phyloP scores from a whole-genome alignment of 2,113 vertebrate genomes.

The Xyrauchen texanus region DNA sequence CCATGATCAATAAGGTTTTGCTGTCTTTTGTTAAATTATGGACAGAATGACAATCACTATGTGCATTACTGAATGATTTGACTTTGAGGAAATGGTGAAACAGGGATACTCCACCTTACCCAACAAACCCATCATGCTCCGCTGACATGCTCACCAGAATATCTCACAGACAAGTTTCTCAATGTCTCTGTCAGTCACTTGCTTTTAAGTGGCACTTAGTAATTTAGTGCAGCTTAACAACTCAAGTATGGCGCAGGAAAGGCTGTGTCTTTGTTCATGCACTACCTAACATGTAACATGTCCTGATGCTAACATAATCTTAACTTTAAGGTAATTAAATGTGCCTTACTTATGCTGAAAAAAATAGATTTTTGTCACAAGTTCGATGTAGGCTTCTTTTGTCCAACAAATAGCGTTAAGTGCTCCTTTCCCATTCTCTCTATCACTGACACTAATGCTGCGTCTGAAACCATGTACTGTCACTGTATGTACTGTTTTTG shows the following conservation, averaged over 20 bases:
- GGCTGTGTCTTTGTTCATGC: neutral
- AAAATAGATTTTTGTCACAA: too few species aligned
- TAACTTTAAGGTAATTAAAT: too few species aligned
- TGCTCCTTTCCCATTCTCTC: too few species aligned
- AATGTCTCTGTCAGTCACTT: neutral
- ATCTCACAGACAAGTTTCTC: neutral
- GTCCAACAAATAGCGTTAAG: too few species aligned
- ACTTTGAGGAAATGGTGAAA: neutral
- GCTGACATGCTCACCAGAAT: neutral
- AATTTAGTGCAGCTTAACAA: neutral
- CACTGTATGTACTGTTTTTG: too few species aligned
- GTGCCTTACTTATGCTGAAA: too few species aligned
- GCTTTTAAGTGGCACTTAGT: neutral
- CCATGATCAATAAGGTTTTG: conserved; percentile 1
- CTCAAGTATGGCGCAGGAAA: neutral
- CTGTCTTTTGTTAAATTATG: conserved; percentile 13
- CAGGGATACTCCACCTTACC: conserved; percentile 1
- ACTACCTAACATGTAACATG: too few species aligned
- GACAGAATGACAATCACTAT: neutral
- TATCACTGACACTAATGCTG: too few species aligned
- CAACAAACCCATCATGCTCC: conserved; percentile 5
- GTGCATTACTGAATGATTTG: neutral
- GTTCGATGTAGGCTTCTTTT: too few species aligned
- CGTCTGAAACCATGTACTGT: too few species aligned
- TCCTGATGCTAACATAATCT: too few species aligned